These are phyloP conservation scores for Cossypha niveicapilla DNA, from an alignment of 2,797 vertebrate genomes.

Conservation along the genomic window DNA sequence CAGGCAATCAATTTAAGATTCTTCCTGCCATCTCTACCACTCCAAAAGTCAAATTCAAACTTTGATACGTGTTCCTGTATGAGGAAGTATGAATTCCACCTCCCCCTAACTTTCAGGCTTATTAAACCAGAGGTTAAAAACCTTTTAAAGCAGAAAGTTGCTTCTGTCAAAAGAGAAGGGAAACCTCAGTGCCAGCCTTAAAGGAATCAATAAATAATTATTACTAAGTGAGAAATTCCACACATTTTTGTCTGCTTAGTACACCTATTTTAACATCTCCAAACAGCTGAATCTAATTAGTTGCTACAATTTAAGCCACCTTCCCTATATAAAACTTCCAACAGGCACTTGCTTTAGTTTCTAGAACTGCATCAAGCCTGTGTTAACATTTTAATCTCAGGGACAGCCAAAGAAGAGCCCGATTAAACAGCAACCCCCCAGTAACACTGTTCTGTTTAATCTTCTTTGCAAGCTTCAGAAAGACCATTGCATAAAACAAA, in stretches of 20 bases:
- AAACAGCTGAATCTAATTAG: neutral
- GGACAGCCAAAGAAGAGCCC: conserved; percentile 20
- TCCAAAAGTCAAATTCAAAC: neutral
- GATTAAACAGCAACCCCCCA: conserved; percentile 41
- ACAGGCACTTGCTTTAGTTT: neutral
- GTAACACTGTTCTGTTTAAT: neutral
- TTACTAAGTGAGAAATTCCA: conserved; percentile 45
- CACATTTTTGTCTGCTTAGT: neutral
- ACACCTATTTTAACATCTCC: neutral
- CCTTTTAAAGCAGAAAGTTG: neutral
- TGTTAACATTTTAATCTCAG: neutral
- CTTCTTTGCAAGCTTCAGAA: conserved; percentile 31
- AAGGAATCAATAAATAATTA: conserved; percentile 29
- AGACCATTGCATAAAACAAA: neutral
- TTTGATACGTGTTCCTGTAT: too few relatives aligned
- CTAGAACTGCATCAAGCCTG: neutral
- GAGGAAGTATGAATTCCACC: too few relatives aligned
- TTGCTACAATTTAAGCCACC: neutral
- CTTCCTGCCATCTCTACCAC: neutral
- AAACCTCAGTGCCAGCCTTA: conserved; percentile 19
- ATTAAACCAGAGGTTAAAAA: neutral
- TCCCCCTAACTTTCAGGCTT: neutral
- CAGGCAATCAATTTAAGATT: neutral
- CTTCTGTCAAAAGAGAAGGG: conserved; percentile 7
- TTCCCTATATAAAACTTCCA: neutral